phyloP scores from a whole-genome alignment of 2,888 invertebrate genomes.

The Drosophila colorata region DNA sequence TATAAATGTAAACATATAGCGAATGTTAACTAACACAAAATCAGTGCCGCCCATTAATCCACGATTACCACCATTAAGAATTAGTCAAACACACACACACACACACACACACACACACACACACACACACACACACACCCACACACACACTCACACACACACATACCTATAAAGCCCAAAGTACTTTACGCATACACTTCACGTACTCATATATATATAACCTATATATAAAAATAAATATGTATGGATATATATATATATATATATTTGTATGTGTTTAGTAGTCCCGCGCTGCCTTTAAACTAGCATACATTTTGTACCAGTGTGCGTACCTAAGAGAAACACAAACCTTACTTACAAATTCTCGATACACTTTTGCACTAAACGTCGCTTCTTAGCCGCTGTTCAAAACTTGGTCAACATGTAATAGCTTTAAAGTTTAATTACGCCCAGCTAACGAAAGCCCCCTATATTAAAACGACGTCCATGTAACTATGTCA shows the following conservation, averaged over 20 bases:
- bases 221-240: not conserved
- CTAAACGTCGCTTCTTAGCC: slow-evolving; percentile 58
- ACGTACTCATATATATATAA: slow-evolving; percentile 12
- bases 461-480: slow-evolving; percentile 10
- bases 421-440: slow-evolving; percentile 47
- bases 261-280: slow-evolving; percentile 50
- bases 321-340: slow-evolving; percentile 73
- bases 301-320: slow-evolving; percentile 72
- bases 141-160: slow-evolving; percentile 30
- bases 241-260: slow-evolving; percentile 4
- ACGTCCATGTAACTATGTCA: slow-evolving; percentile 1
- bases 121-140: slow-evolving; percentile 31
- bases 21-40: slow-evolving; percentile 79
- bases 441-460: slow-evolving; percentile 37
- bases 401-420: slow-evolving; percentile 38
- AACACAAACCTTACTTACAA: slow-evolving; percentile 45
- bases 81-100: slow-evolving; percentile 60
- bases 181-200: slow-evolving; percentile 47
- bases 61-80: slow-evolving; percentile 78
- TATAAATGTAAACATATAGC: slow-evolving; percentile 56
- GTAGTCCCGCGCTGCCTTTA: slow-evolving; percentile 67
- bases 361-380: slow-evolving; percentile 51
- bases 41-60: slow-evolving; percentile 80
- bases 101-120: slow-evolving; percentile 14
- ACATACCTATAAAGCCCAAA: slow-evolving; percentile 46